Conservation (phyloP, 2,888 invertebrate species). For the Invenusta paracnida region DNA sequence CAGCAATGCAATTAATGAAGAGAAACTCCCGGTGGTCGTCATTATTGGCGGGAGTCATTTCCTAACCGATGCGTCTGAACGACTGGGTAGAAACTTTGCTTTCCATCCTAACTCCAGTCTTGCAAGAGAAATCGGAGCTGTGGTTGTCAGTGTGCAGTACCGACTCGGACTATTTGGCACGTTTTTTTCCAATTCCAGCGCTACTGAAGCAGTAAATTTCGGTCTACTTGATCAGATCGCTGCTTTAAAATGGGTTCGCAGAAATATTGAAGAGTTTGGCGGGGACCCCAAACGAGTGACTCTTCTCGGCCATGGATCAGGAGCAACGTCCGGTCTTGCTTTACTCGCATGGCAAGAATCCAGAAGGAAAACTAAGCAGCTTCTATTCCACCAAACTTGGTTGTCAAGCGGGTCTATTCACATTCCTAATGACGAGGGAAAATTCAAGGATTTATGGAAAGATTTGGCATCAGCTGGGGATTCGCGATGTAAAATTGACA, state of each 20-base stretch:
- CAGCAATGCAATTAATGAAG: no score
- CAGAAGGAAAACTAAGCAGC: no score
- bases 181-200: not conserved
- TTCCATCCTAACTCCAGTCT: not conserved
- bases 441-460: no score
- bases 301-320: not conserved
- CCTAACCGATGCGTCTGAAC: not conserved
- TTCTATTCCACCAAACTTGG: not conserved
- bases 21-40: not conserved
- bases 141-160: constrained; percentile 27
- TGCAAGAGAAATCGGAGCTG: not conserved
- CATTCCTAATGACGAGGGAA: not conserved
- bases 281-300: not conserved
- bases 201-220: not conserved
- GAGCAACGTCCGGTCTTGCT: not conserved
- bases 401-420: not conserved
- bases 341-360: no score
- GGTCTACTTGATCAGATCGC: constrained; percentile 3
- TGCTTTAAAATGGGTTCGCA: constrained; percentile 34
- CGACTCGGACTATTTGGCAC: constrained; percentile 35
- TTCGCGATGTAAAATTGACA: no score
- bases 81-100: not conserved
- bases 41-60: not conserved
- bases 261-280: constrained; percentile 34
- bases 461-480: no score